phyloP scores from a whole-genome alignment of 2,113 vertebrate species.

The Python bivittatus region DNA sequence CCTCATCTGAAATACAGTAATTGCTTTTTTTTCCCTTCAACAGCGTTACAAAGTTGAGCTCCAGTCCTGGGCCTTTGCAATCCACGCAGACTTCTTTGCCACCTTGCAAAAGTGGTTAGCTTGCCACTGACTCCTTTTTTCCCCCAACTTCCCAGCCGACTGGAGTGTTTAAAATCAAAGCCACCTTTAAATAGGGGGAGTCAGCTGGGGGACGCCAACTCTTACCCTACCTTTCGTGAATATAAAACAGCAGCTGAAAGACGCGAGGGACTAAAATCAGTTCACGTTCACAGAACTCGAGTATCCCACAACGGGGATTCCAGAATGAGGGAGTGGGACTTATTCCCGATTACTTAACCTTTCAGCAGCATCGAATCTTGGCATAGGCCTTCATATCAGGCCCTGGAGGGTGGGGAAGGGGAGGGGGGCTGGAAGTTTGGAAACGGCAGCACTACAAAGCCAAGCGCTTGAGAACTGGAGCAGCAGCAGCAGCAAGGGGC shows the following conservation, averaged over 20 bases:
- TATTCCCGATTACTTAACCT: background rate
- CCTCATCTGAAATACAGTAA: background rate
- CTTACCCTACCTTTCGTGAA: background rate
- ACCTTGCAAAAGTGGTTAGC: background rate
- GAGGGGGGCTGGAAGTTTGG: background rate
- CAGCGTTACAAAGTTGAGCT: background rate
- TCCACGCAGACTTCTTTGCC: background rate
- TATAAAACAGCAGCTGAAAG: background rate
- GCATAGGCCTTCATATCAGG: background rate
- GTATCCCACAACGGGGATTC: too few species aligned
- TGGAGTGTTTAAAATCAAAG: background rate
- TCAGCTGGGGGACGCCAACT: too few species aligned
- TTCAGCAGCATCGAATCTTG: background rate
- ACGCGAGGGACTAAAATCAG: background rate
- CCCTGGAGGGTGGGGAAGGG: background rate
- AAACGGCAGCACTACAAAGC: background rate
- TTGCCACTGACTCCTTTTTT: background rate
- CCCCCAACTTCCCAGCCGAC: background rate
- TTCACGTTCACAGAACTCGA: background rate
- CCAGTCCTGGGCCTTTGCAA: background rate
- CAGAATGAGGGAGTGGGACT: background rate
- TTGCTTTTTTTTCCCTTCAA: background rate
- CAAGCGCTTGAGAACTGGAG: background rate
- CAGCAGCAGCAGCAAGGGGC: background rate
- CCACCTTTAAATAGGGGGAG: background rate